Percentiles rank a stretch among this genome's conserved stretches.
phyloP scores from a whole-genome alignment of 2,797 vertebrate species.

The Bradypus variegatus region DNA sequence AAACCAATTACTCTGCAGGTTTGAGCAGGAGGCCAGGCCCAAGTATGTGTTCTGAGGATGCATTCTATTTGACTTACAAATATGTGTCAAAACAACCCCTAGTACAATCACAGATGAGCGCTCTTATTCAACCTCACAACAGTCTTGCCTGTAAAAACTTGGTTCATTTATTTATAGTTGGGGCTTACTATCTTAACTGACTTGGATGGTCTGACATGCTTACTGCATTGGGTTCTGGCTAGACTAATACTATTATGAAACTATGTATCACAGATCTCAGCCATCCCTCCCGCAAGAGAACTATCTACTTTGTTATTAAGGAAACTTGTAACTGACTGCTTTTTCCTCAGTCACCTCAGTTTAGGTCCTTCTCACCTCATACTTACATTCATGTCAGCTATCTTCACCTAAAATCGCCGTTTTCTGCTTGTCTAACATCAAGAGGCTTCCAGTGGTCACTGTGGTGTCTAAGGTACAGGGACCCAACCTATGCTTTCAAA shows the following conservation, averaged over 20 bases:
- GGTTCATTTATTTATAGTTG: background rate
- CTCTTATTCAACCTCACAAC: background rate
- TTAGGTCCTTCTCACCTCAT: background rate
- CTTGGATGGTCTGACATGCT: background rate
- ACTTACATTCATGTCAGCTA: background rate
- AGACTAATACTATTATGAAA: background rate
- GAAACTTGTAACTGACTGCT: background rate
- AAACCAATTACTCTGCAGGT: background rate
- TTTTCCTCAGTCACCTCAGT: background rate
- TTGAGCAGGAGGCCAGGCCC: background rate
- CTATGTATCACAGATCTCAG: background rate
- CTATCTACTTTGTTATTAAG: conserved; percentile 5
- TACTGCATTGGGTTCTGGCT: background rate
- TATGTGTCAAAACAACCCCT: background rate
- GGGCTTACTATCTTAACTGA: background rate
- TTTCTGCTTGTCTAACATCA: background rate
- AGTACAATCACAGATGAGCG: background rate
- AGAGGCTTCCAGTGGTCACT: background rate
- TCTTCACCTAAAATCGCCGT: background rate
- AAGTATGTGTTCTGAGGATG: background rate
- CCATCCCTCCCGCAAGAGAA: background rate
- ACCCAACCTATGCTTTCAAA: background rate
- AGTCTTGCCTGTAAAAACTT: background rate
- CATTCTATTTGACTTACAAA: conserved; percentile 21
- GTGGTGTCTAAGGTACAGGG: background rate